Evolutionary conservation across 2,113 vertebrate genomes (phyloP), one percentile per base, ranked within the genome.

Genomic region (Brachionichthys hirsutus): DNA sequence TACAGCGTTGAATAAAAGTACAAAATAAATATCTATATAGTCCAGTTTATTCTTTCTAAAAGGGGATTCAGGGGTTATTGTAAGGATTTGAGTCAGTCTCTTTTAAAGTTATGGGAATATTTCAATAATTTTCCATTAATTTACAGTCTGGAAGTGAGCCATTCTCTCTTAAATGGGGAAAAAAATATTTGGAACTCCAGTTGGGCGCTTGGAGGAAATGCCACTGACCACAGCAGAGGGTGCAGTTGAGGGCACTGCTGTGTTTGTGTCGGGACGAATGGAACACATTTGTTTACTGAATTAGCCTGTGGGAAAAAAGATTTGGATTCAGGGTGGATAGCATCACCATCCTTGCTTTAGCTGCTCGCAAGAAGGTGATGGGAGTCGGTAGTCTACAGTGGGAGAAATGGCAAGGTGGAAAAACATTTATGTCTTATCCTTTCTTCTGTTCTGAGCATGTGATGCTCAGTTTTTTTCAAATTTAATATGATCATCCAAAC

Each of bases 31-130:
- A 70, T 79, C 1, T 30, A 67, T 65, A 60, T 58, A 24, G 34
- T 47, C 17, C 50, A 55, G 52, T 63, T 70, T 72, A 70, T 16
- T 45, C 41, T 70, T 69, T 77, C 54, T 69, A 48, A 66, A 74
- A 49, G 44, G 38, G 17, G 41, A 67, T 70, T 51, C 69, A 67
- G 54, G 43, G 45, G 40, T 67, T 38, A 75, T 63, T 57, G 52
- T 4, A n/a, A 48, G 51, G 44, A 71, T 71, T 54, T 56, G 43
- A 65, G 52, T 51, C 12, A 2, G 41, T 42, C 20, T 48, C 30
- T 46, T 51, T 15, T 62, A 62, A 64, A 51, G 17, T n/a, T 41
- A 2, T 12, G 48, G 17, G 24, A 22, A 50, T 8, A 57, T n/a
- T 60, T 11, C 18, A 42, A 57, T 45, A 70, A 55, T 38, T 57